Base-by-base conservation (phyloP, 2,888 invertebrate genomes). In the Halocaridina rubra region DNA sequence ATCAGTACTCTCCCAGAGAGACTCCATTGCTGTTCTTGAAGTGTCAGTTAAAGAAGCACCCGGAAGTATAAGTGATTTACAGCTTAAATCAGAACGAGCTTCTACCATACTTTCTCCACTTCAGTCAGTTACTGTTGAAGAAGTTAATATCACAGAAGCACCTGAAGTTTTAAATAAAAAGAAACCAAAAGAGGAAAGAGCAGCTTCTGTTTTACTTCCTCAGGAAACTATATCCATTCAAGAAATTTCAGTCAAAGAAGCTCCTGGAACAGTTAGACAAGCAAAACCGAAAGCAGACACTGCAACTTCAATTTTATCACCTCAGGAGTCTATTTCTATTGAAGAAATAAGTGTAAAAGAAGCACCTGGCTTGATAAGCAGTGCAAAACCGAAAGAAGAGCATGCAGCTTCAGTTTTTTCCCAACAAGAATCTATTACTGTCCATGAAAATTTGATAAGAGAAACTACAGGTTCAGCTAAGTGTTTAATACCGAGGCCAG, bases 281-380 rank as follows among this genome's bases (percentile, higher is more conserved):
- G 2, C 30, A 27, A 69, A 69, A 19, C 77, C 77, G 19, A 77
- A 77, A 24, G 10, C 72, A 24, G 72, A 80, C n/a, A 71, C 39
- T 53, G 81, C 81, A 16, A 59, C 59, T 33, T 80, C 80, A 19
- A 33, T 80, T 13, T 19, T 72, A 1, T 80, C 80, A 27, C 59
- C 53, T 8, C 80, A 80, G 24, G 80, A 80, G 30, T 80, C 80
- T 46, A 90, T 89, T 88, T 89, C 89, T 89, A 78, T 89, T 88
- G 89, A 90, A 89, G 80, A 80, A 29, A 59, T 80, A 19, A 72
- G 72, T 22, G 72, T 80, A n/a, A 80, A 29, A 69, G 69, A 69
- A n/a, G 27, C 30, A 4, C 69, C 69, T 29, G 30, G n/a, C 19
- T 8, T 10, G 2, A 29, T 69, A 29, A 69, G 13, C 10, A 32